Base-by-base conservation (phyloP, 2,113 vertebrate species). In the Apodemus speciosus region DNA sequence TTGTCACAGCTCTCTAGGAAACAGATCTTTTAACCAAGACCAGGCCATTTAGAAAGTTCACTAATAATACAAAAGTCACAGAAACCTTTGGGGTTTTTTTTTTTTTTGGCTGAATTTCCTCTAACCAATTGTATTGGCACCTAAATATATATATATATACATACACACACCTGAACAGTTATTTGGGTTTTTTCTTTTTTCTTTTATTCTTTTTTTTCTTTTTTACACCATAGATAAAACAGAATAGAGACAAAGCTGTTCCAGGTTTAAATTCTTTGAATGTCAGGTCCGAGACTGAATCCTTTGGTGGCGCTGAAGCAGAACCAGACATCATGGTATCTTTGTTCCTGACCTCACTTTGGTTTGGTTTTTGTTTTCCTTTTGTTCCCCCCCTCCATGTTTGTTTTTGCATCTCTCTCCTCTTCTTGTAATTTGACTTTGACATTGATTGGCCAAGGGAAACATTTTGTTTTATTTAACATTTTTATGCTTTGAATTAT, bases 401-500 rank as follows among this genome's bases (percentile, higher is more conserved):
- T 2, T 85, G 30, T 1, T 43, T 81, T 15, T 27, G 25, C 16
- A 5, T 32, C 62, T 53, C 75, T n/a, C 20, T 73, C 6, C 11
- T 62, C 83, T 58, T 40, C 72, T 79, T 76, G 20, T 75, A 76
- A 92, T 53, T 35, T 92, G 62, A 84, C 40, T 32, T 62, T 62
- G 38, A 60, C 81, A 80, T 77, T 93, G 62, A n/a, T 27, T 66
- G 30, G 13, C 68, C 62, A 75, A 83, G 40, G 14, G 46, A 76
- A 89, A 56, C 8, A 16, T 83, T 73, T 81, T 80, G 13, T 83
- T 73, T 81, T 80, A 16, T 69, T 85, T 84, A 88, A 53, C 25
- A 71, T 93, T 93, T 93, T 68, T 77, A 69, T 90, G 25, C 4
- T 85, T 53, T 88, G 23, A 75, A 25, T 83, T 94, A 23, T 86